Evolutionary conservation across 2,113 vertebrate genomes (phyloP), one percentile per base, ranked within the genome.

Genomic region (Delphinus delphis): DNA sequence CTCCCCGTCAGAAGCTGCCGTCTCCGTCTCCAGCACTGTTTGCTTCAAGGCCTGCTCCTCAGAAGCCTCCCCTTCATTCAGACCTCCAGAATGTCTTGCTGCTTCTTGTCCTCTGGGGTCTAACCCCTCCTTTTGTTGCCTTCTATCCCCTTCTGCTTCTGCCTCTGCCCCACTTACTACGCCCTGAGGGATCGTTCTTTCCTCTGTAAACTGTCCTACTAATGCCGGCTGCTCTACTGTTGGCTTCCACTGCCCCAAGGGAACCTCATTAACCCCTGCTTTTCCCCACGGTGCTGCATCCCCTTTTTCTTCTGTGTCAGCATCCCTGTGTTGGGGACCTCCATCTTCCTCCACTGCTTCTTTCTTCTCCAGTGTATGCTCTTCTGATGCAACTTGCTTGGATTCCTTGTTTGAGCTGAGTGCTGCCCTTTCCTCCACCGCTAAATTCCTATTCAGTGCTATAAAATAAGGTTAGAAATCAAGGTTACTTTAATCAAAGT

Each of bases 381-480:
- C 31, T 47, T 84, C 83, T 21, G 36, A 80, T n/a, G 28, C 20
- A 47, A 8, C 55, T 36, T 88, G 82, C 50, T 87, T 21, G 2
- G 44, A n/a, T 77, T 92, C 68, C 20, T 80, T 41, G 14, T 50
- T 44, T 31, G 65, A 58, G 50, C 13, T 23, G 5, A 55, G 5
- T 8, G 8, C 15, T 60, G 12, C 23, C 5, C 25, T 95, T 81
- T 96, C 21, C 17, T 95, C 96, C 47, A 87, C 20, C 50, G 80
- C 50, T n/a, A 83, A 80, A 81, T 87, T 94, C 80, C 68, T 62
- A 31, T 73, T 41, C 5, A n/a, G 31, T 58, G 44, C 96, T 96
- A 82, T 41, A 93, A 92, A 93, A 76, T n/a, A 92, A 95, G 28
- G 36, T 70, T 62, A 89, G 83, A 97, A 74, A 92, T 74, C 63